Evolutionary conservation across 2,113 vertebrate species (phyloP).

Genomic region (Dunckerocampus dactyliophorus): DNA sequence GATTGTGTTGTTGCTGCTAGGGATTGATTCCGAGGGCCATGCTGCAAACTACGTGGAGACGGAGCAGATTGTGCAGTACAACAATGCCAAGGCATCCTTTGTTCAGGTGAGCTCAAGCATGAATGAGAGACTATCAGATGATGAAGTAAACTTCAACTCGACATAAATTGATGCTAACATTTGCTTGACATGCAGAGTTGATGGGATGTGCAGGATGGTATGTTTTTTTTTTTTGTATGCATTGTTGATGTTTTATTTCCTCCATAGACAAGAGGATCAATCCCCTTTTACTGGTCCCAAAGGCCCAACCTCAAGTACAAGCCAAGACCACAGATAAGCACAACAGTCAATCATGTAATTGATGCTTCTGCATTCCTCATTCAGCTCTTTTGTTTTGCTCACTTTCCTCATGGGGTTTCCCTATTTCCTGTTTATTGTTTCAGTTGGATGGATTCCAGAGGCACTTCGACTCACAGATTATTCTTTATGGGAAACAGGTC

Average conservation of each 20-base stretch:
- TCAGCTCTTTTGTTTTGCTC: background rate
- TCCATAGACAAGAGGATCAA: conserved; percentile 88
- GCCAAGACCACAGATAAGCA: conserved; percentile 92
- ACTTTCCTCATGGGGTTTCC: background rate
- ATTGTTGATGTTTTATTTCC: conserved; percentile 6
- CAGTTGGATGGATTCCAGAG: conserved; percentile 96
- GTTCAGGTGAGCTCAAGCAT: conserved; percentile 73
- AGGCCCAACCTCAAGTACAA: conserved; percentile 96
- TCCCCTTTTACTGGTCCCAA: conserved; percentile 96
- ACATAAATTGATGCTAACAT: too few relatives aligned
- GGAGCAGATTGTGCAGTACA: conserved; percentile 90
- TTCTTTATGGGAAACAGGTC: conserved; percentile 91
- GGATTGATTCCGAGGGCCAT: conserved; percentile 96
- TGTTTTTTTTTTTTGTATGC: background rate
- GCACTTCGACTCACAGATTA: conserved; percentile 93
- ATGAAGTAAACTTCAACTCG: too few relatives aligned
- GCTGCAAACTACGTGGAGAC: conserved; percentile 96
- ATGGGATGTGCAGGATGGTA: too few relatives aligned
- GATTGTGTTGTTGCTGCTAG: conserved; percentile 53
- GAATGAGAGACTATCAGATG: background rate
- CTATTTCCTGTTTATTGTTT: conserved; percentile 8
- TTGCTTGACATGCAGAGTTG: too few relatives aligned
- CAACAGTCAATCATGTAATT: conserved; percentile 85
- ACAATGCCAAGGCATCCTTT: conserved; percentile 83
- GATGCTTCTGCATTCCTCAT: conserved; percentile 35